These are phyloP conservation scores for Oncorhynchus clarkii DNA, from an alignment of 2,113 vertebrate genomes.

Conservation along the genomic window DNA sequence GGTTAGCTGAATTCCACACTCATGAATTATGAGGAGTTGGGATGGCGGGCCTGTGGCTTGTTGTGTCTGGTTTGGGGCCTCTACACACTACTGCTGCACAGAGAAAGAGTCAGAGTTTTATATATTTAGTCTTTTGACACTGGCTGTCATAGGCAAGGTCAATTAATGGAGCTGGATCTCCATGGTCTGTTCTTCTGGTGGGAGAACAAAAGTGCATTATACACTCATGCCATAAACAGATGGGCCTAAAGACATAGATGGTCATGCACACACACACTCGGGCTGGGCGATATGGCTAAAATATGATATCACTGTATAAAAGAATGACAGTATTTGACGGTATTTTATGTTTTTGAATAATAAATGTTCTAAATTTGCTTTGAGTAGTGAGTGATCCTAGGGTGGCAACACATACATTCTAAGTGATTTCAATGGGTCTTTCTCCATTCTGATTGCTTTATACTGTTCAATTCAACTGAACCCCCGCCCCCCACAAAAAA, in stretches of 20 bases:
- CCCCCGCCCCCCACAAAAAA: too few species aligned
- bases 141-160: constrained; percentile 78
- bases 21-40: constrained; percentile 76
- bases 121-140: constrained; percentile 77
- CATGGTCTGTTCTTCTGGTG: constrained; percentile 71
- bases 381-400: too few species aligned
- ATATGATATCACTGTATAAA: too few species aligned
- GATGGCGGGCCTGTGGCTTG: constrained; percentile 79
- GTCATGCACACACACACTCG: background rate
- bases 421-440: too few species aligned
- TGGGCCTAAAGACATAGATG: background rate
- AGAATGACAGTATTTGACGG: too few species aligned
- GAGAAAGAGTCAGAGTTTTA: constrained; percentile 76
- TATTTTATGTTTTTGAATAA: too few species aligned
- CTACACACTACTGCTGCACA: constrained; percentile 1
- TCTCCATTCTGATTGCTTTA: too few species aligned
- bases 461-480: too few species aligned
- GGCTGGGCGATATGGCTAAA: too few species aligned
- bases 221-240: constrained; percentile 41
- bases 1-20: constrained; percentile 74
- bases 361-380: too few species aligned
- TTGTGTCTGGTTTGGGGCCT: constrained; percentile 85
- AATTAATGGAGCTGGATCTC: constrained; percentile 76
- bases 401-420: too few species aligned
- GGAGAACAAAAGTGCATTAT: constrained; percentile 61